phyloP scores from a whole-genome alignment of 2,113 vertebrate genomes.

The Urocynchramus pylzowi region DNA sequence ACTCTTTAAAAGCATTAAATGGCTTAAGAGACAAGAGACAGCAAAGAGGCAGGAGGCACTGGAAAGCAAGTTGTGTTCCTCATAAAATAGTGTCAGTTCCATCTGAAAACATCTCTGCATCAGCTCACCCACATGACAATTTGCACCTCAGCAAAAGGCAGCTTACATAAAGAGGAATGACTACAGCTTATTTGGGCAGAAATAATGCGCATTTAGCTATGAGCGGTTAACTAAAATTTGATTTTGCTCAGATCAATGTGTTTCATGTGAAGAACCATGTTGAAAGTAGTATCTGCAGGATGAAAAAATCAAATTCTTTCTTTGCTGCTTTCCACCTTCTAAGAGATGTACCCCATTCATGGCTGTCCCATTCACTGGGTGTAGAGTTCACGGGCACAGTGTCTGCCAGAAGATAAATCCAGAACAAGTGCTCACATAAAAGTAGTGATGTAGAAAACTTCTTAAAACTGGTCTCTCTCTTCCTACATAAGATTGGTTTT shows the following conservation, averaged over 20 bases:
- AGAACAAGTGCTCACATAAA: not conserved
- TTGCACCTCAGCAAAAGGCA: not conserved
- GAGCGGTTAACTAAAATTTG: not conserved
- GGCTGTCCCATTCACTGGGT: not conserved
- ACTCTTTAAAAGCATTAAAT: not conserved
- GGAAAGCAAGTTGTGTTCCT: not conserved
- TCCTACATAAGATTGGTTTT: rapidly evolving
- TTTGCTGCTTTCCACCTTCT: not conserved
- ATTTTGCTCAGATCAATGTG: not conserved
- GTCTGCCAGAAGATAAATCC: not conserved
- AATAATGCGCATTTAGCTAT: not conserved
- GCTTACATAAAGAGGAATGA: not conserved
- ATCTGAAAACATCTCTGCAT: not conserved
- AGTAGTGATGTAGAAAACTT: not conserved
- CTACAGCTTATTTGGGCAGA: not conserved
- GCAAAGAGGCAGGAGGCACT: not conserved
- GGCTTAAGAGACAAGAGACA: not conserved
- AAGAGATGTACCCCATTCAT: not conserved
- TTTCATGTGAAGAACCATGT: not conserved
- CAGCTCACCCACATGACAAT: not conserved
- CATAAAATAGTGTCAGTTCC: not conserved
- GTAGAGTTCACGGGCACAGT: rapidly evolving
- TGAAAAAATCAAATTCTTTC: rapidly evolving
- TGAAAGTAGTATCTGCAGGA: not conserved
- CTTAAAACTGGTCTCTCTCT: not conserved